phyloP scores from a whole-genome alignment of 2,888 invertebrate species.

The Mesoligia furuncula region DNA sequence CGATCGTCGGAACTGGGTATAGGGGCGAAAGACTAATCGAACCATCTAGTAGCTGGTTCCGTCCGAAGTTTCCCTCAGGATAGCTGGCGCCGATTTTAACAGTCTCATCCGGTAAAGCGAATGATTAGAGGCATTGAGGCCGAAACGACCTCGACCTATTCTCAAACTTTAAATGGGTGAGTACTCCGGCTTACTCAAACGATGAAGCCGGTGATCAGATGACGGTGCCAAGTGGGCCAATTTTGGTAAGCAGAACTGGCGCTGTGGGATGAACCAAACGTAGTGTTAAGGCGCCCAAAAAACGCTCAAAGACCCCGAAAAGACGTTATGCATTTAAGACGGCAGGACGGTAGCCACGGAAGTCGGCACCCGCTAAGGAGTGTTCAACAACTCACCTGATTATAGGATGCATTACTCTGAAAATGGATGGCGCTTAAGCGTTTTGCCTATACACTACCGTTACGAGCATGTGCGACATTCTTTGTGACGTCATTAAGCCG shows the following conservation, averaged over 20 bases:
- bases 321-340: conserved; percentile 69
- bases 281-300: conserved; percentile 92
- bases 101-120: conserved; percentile 94
- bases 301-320: conserved; percentile 84
- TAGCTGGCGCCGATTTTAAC: conserved; percentile 89
- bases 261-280: conserved; percentile 95
- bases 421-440: conserved; percentile 80
- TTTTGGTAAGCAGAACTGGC: conserved; percentile 95
- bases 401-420: conserved; percentile 67
- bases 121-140: conserved; percentile 93
- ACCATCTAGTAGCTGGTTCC: conserved; percentile 95
- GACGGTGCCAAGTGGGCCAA: conserved; percentile 93
- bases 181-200: conserved; percentile 91
- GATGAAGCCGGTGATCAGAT: conserved; percentile 89
- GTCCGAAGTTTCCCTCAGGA: conserved; percentile 94
- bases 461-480: conserved; percentile 74
- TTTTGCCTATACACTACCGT: conserved; percentile 83
- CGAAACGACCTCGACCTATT: conserved; percentile 94
- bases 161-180: conserved; percentile 95
- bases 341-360: conserved; percentile 54
- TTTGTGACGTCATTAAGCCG: conserved; percentile 82
- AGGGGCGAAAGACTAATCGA: conserved; percentile 93
- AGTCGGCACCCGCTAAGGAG: conserved; percentile 66
- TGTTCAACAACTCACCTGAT: conserved; percentile 91
- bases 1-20: conserved; percentile 94